Evolutionary conservation across 2,113 vertebrate genomes (phyloP), one percentile per base, ranked within the genome.

Genomic region (Seriola quinqueradiata): DNA sequence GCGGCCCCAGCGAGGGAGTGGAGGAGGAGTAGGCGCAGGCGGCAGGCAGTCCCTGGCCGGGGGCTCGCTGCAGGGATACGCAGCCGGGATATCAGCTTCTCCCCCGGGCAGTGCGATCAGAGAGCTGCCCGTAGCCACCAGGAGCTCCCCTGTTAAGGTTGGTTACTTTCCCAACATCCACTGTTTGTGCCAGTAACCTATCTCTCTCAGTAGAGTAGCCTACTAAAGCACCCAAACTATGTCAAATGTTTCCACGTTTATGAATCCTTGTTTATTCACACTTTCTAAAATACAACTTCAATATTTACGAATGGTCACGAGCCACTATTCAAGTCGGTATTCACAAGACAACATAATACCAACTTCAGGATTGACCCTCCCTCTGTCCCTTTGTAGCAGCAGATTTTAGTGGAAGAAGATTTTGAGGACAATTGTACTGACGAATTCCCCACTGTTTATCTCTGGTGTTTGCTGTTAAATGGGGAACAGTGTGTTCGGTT

Each of bases 131-230:
- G 91, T 95, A 10, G 94, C 96, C 86, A 94, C 94, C 86, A 94
- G 96, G 91, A 96, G 93, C 89, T 94, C 94, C 46, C 92, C 95
- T 4, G 96, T 95, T 36, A 98, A 98, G 97, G 97, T 97, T 85
- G 65, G 95, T 89, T 4, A 81, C 77, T 85, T 68, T 57, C 44
- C 52, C 32, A 19, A 6, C 11, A 60, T 70, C 28, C 57, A 9
- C 13, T 19, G 8, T 25, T 23, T 59, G 40, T 21, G 32, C 16
- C 36, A n/a, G 7, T 32, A 28, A 1, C 40, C 34, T 14, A 7
- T 55, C 17, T 42, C n/a, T 52, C 72, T 48, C 23, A 9, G 6
- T 12, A 44, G n/a, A 70, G 40, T 4, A 50, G 13, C 9, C 42
- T 44, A 1, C 46, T n/a, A 8, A 55, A 42, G 54, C 40, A 25